Conservation (phyloP, 2,888 invertebrate genomes). For the Aphidius colemani region DNA sequence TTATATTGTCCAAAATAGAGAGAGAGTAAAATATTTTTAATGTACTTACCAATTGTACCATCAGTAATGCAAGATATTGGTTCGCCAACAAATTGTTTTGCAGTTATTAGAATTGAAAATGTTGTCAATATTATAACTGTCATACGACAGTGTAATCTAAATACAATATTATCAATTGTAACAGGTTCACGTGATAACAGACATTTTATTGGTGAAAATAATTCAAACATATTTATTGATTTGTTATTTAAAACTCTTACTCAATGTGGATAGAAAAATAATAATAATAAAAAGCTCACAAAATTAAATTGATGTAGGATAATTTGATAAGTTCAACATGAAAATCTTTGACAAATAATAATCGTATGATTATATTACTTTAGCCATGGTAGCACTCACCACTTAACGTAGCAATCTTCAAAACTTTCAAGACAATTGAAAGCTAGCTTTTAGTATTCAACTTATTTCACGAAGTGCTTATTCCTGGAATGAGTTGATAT, state of each 20-base stretch:
- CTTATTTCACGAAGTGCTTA: neutral
- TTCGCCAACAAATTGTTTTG: constrained; percentile 51
- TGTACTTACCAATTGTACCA: constrained; percentile 33
- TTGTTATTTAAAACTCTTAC: too few species aligned
- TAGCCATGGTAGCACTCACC: too few species aligned
- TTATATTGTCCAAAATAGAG: too few species aligned
- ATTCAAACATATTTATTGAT: constrained; percentile 40
- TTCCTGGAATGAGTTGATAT: neutral
- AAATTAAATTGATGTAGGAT: neutral
- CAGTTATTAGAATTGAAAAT: constrained; percentile 47
- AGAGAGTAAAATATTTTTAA: neutral
- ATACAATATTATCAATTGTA: constrained; percentile 39
- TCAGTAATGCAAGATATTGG: constrained; percentile 52
- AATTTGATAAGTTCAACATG: neutral
- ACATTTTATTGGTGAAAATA: constrained; percentile 42
- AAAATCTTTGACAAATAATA: neutral
- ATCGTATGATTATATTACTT: neutral
- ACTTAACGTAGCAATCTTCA: neutral
- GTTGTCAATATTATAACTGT: constrained; percentile 45
- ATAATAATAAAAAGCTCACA: neutral
- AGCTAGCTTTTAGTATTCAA: neutral
- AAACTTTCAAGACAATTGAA: constrained; percentile 24
- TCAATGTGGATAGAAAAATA: neutral
- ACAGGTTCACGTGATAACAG: constrained; percentile 39
- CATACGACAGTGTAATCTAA: constrained; percentile 46